Evolutionary conservation across 2,888 invertebrate species (phyloP), one percentile per base, ranked within the genome.

Genomic region (Plagodis pulveraria): DNA sequence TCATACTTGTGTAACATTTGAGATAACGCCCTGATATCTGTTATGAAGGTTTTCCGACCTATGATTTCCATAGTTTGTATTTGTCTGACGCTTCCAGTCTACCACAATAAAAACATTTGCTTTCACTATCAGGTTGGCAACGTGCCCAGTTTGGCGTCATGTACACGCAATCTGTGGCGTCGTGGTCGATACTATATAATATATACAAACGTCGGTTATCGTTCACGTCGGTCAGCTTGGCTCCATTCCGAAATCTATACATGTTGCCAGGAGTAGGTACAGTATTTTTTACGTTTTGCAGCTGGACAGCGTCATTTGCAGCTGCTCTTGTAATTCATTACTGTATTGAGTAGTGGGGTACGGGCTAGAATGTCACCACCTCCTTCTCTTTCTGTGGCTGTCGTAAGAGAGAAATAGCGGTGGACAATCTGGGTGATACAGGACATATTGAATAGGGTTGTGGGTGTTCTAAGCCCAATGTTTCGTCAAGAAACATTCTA

Each of bases 51-150:
- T 47, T 38, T 22, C 32, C 45, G 45, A 35, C 41, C 45, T 47
- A 50, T 10, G 11, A 35, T 11, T 35, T 50, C 35, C 46, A 45
- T 22, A 40, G 44, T 34, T 41, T 52, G 38, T 40, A 38, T 50
- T 49, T 48, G 52, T 33, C 10, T 11, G 43, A 44, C 38, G 41
- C 47, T 34, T 35, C 32, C 36, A 10, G n/a, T 41, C 48, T 58
- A 9, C 7, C 36, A 36, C 40, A 10, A 62, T 54, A 43, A 50
- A 41, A 58, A 33, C 56, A 42, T 47, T 41, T 50, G 62, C 67
- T 69, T 69, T 70, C 72, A 66, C 69, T 69, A 64, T 63, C 63
- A 56, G 35, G 52, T 59, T 73, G 74, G 74, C 67, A 33, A 6
- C 36, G 6, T 54, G 73, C 74, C 74, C 61, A 55, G 45, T 36